These are phyloP conservation scores for Dryoscopus gambensis DNA, from an alignment of 2,113 vertebrate genomes.

Conservation along the genomic window DNA sequence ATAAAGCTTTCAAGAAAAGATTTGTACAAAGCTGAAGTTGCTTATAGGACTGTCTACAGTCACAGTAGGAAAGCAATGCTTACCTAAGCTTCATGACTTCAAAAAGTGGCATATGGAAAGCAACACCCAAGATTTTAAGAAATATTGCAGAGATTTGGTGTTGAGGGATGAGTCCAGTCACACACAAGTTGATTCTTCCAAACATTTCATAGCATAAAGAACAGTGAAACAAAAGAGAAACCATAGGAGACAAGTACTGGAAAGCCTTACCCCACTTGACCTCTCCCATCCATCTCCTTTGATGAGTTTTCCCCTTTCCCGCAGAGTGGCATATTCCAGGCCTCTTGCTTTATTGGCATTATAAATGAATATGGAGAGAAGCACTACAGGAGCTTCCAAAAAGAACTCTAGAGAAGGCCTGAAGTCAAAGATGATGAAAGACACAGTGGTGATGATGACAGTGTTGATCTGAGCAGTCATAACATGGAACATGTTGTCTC, in stretches of 20 bases:
- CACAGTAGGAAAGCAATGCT: neutral
- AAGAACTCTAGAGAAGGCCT: slow-evolving; percentile 91
- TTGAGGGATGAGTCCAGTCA: neutral
- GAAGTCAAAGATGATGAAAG: slow-evolving; percentile 90
- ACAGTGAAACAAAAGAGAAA: neutral
- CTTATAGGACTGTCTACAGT: neutral
- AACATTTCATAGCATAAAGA: neutral
- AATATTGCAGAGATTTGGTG: neutral
- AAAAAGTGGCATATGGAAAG: neutral
- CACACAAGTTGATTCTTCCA: neutral
- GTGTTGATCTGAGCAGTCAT: slow-evolving; percentile 93
- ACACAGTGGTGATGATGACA: slow-evolving; percentile 87
- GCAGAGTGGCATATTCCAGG: slow-evolving; percentile 72
- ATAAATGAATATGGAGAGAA: slow-evolving; percentile 95
- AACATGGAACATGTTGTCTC: slow-evolving; percentile 99
- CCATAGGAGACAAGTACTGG: neutral
- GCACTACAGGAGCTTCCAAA: slow-evolving; percentile 89
- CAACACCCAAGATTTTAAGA: neutral
- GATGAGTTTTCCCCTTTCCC: slow-evolving; percentile 81
- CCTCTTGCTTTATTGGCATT: slow-evolving; percentile 79
- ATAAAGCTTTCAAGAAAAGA: neutral
- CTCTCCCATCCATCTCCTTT: slow-evolving; percentile 85
- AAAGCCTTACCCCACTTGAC: slow-evolving; percentile 87
- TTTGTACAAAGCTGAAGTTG: neutral
- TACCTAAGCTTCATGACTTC: neutral